A percentile compares a stretch with the other conserved stretches of the same genome.
These are phyloP conservation scores for Drosophila mimica DNA, from an alignment of 2,888 invertebrate genomes.

Conservation along the genomic window DNA sequence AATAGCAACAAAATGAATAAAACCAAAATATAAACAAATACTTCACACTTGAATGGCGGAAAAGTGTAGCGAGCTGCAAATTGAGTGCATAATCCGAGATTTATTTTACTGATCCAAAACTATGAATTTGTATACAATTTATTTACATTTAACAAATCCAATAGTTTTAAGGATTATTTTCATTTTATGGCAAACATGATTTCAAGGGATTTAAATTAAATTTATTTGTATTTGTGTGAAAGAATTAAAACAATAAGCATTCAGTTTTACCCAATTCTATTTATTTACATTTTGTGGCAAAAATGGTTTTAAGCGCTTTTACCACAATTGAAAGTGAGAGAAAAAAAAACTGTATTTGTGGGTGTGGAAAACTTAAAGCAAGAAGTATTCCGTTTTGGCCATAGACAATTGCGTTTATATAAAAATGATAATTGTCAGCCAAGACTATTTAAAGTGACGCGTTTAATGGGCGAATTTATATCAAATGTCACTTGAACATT, in stretches of 20 bases:
- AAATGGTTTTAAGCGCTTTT: neutral
- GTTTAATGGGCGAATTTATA: neutral
- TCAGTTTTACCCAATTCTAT: neutral
- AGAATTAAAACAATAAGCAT: neutral
- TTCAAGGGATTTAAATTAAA: neutral
- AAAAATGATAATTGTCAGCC: neutral
- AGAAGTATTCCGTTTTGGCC: neutral
- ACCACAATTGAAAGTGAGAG: neutral
- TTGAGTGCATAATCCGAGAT: conserved; percentile 31
- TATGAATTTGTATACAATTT: conserved; percentile 6
- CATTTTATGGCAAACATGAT: neutral
- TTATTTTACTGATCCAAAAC: conserved; percentile 13
- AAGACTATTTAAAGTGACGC: neutral
- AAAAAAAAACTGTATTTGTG: neutral
- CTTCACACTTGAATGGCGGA: conserved; percentile 35
- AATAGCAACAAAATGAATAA: conserved; percentile 57
- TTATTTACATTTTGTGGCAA: neutral
- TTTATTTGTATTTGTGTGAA: neutral
- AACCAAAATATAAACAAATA: conserved; percentile 41
- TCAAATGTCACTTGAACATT: neutral
- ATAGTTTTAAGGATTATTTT: conserved; percentile 25
- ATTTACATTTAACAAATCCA: conserved; percentile 6
- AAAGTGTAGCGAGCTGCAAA: conserved; percentile 11
- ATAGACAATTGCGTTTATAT: neutral
- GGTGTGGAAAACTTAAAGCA: neutral